Percentiles rank a stretch among this genome's conserved stretches.
These are phyloP conservation scores for Phyllotreta cruciferae DNA, from an alignment of 2,888 invertebrate genomes.

Conservation along the genomic window DNA sequence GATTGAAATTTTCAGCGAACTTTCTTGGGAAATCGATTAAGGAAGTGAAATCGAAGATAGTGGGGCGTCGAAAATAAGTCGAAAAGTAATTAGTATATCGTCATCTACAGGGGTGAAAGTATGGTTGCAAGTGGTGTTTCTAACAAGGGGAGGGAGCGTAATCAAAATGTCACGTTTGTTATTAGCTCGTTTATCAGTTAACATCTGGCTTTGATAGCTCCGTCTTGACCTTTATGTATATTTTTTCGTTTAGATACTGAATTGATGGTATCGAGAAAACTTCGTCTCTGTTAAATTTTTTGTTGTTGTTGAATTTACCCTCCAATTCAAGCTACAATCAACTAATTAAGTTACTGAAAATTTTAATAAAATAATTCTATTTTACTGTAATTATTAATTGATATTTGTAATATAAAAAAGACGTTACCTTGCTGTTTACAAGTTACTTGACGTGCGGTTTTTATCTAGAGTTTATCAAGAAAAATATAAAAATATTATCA, in stretches of 20 bases:
- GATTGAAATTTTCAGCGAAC: constrained; percentile 1
- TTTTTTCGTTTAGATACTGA: constrained; percentile 19
- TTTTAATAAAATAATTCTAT: no score
- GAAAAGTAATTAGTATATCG: constrained; percentile 39
- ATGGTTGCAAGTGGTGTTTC: constrained; percentile 33
- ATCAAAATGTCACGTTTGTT: constrained; percentile 58
- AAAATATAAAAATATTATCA: no score
- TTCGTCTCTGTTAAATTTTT: no score
- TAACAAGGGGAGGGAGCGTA: constrained; percentile 40
- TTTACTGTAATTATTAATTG: no score
- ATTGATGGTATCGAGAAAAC: no score
- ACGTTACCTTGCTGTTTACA: no score
- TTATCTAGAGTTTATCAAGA: no score
- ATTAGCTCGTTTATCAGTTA: constrained; percentile 62
- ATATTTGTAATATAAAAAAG: no score
- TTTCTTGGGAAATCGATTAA: constrained; percentile 11
- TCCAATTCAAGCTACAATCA: no score
- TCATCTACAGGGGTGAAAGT: constrained; percentile 37
- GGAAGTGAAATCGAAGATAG: constrained; percentile 22
- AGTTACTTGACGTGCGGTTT: no score
- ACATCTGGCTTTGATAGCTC: constrained; percentile 62
- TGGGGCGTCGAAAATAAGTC: constrained; percentile 38
- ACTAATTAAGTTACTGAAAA: no score
- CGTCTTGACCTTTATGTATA: constrained; percentile 51
- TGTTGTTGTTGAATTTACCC: no score